A percentile compares a stretch with the other conserved stretches of the same genome.
phyloP scores from a whole-genome alignment of 1,140 invertebrate genomes.

The Dryas iulia region DNA sequence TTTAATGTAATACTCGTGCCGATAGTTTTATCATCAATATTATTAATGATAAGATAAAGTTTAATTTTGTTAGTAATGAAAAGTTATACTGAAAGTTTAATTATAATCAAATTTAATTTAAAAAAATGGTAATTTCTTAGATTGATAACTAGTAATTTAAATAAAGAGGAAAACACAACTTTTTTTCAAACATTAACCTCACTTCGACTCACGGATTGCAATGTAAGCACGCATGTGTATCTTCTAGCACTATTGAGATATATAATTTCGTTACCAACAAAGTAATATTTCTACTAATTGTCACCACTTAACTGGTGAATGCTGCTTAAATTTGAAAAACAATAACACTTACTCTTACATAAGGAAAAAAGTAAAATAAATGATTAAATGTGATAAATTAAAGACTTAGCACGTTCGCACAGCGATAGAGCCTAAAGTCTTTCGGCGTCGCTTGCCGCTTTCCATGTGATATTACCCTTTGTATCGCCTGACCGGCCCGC shows the following conservation, averaged over 20 bases:
- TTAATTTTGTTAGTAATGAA: background rate
- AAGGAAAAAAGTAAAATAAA: slow-evolving; percentile 6
- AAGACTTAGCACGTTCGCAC: slow-evolving; percentile 68
- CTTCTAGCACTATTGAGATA: slow-evolving; percentile 57
- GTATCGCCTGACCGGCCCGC: slow-evolving; percentile 52
- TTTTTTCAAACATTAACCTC: slow-evolving; percentile 59
- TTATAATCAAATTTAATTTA: no score
- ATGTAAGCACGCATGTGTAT: slow-evolving; percentile 74
- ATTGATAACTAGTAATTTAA: background rate
- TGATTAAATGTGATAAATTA: slow-evolving; percentile 12
- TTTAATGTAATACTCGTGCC: background rate
- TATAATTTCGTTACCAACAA: slow-evolving; percentile 30
- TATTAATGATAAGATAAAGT: background rate
- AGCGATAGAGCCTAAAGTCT: slow-evolving; percentile 58
- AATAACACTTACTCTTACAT: slow-evolving; percentile 19
- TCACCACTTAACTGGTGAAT: slow-evolving; percentile 53
- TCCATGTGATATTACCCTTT: slow-evolving; percentile 54
- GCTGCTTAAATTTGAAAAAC: slow-evolving; percentile 64
- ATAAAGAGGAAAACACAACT: slow-evolving; percentile 50
- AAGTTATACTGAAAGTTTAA: background rate
- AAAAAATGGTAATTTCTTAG: no score
- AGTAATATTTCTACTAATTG: slow-evolving; percentile 55
- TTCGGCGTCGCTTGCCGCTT: slow-evolving; percentile 74
- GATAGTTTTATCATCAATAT: background rate
- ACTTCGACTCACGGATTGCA: slow-evolving; percentile 68